phyloP scores from a whole-genome alignment of 1,140 invertebrate species.

The Calosoma granatense region DNA sequence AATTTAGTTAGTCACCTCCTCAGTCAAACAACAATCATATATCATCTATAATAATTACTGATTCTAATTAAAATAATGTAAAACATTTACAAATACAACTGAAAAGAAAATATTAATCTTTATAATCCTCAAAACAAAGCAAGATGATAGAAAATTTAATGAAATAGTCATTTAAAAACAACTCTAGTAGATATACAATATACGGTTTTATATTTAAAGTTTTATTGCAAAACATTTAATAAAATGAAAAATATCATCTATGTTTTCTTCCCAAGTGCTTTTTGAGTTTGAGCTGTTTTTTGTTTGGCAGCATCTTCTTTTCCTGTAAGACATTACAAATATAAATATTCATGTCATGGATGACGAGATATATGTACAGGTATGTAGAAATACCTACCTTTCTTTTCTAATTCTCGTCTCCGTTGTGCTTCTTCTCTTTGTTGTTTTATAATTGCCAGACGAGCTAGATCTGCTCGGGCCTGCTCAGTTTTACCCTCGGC shows the following conservation, averaged over 20 bases:
- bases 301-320: slow-evolving; percentile 31
- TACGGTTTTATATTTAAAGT: background rate
- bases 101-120: background rate
- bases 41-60: no score
- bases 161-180: background rate
- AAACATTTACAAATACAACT: no score
- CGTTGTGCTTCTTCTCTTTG: slow-evolving; percentile 90
- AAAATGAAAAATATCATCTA: background rate
- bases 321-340: slow-evolving; percentile 22
- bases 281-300: slow-evolving; percentile 31
- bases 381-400: slow-evolving; percentile 37
- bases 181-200: background rate
- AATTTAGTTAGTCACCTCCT: no score
- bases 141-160: background rate
- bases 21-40: no score
- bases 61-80: no score
- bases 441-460: slow-evolving; percentile 82
- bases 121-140: background rate
- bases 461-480: slow-evolving; percentile 84
- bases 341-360: background rate
- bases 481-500: slow-evolving; percentile 92
- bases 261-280: slow-evolving; percentile 31
- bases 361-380: background rate
- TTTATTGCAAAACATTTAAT: background rate
- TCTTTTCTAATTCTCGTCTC: slow-evolving; percentile 76